A percentile compares a stretch with the other conserved stretches of the same genome.
These are phyloP conservation scores for Glandiceps talaboti DNA, from an alignment of 53 echinoderm and acorn worm species.

Conservation along the genomic window DNA sequence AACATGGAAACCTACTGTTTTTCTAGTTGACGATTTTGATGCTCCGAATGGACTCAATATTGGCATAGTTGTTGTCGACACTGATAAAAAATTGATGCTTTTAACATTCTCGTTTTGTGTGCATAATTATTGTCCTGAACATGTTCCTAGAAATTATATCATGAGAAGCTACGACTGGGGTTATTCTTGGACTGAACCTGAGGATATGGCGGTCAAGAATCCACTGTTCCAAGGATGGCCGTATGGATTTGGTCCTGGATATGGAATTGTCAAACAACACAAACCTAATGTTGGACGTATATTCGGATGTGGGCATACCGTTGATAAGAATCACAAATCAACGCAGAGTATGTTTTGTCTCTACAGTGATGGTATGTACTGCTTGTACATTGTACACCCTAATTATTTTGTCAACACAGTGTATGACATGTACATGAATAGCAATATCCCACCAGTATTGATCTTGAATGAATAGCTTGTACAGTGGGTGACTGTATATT, in stretches of 20 bases:
- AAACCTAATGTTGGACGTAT: conserved; percentile 3
- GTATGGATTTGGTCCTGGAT: conserved; percentile 8
- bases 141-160: conserved; percentile 13
- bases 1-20: conserved; percentile 15
- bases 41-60: conserved; percentile 37
- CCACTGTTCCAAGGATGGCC: conserved; percentile 3
- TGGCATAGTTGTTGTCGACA: conserved; percentile 30
- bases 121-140: conserved; percentile 5
- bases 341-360: conserved; percentile 1
- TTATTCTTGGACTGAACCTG: conserved; percentile 24
- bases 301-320: conserved; percentile 2
- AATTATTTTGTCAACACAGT: too few species aligned
- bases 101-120: conserved; percentile 33
- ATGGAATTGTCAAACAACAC: conserved; percentile 3
- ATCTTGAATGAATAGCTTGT: too few species aligned
- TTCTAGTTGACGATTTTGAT: conserved; percentile 41
- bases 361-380: conserved; percentile 3
- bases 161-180: conserved; percentile 39
- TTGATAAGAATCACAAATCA: background rate
- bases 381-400: too few species aligned
- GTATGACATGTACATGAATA: too few species aligned
- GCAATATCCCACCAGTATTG: too few species aligned
- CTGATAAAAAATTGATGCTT: conserved; percentile 18
- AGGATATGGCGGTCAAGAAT: conserved; percentile 25
- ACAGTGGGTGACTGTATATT: too few species aligned